phyloP scores from a whole-genome alignment of 2,888 invertebrate species.

The Lissocephala sabroskyi region DNA sequence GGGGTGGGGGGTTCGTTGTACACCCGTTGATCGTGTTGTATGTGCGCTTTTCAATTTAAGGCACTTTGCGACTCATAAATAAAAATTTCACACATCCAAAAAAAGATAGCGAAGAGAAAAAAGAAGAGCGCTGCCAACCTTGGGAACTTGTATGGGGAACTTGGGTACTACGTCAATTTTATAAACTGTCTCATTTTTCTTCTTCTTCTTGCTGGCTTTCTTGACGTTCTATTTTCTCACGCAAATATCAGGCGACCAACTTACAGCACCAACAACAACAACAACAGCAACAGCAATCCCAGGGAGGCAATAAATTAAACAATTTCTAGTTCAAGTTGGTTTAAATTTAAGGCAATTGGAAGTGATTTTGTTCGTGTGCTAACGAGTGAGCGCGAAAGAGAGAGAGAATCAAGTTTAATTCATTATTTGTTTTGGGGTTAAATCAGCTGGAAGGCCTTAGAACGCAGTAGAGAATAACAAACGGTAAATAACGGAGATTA shows the following conservation, averaged over 20 bases:
- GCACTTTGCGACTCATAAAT: no score
- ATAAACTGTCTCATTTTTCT: not conserved
- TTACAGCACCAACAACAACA: no score
- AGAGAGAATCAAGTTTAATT: no score
- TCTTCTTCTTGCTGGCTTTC: no score
- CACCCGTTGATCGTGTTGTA: no score
- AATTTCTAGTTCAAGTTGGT: not conserved
- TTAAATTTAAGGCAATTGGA: not conserved
- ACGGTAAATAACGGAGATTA: not conserved
- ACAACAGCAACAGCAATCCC: slow-evolving; percentile 6
- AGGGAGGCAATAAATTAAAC: slow-evolving; percentile 3
- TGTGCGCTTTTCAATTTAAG: no score
- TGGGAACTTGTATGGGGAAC: not conserved
- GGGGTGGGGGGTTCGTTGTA: no score
- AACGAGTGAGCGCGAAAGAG: not conserved
- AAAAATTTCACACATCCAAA: no score
- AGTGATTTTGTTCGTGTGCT: slow-evolving; percentile 13
- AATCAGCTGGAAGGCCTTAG: not conserved
- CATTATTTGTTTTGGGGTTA: no score
- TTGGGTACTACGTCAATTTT: not conserved
- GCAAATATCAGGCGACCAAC: no score
- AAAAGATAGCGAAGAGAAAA: no score
- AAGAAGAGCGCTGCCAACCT: not conserved
- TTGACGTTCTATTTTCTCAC: slow-evolving; percentile 4
- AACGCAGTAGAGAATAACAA: not conserved